Evolutionary conservation across 2,888 invertebrate genomes (phyloP), one percentile per base, ranked within the genome.

Genomic region (Copidosoma aretas): DNA sequence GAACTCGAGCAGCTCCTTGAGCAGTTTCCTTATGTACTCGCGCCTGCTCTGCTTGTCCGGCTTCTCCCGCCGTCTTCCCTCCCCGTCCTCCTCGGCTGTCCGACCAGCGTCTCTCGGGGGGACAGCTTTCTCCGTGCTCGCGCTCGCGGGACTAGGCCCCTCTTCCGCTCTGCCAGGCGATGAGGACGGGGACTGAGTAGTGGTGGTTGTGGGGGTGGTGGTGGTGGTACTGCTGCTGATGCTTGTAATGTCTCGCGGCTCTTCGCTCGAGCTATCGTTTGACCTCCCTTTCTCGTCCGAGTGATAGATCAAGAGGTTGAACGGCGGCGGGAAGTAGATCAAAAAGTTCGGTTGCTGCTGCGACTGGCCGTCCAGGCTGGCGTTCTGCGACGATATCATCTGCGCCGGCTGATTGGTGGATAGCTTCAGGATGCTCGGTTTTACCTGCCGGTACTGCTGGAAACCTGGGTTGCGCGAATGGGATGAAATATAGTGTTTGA

Each of bases 311-410:
- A 70, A 57, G 41, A 70, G 53, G 57, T 70, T 72, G 22, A 67
- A 41, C 2, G 72, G 72, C 12, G 69, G 65, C 10, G 72, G 72
- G 61, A 72, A 67, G 21, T 68, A 72, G 22, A 72, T 60, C 17
- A 72, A 22, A 21, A 70, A 63, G 25, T 67, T 67, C 46, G 70
- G 63, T 1, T n/a, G 12, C 43, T 17, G 43, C 12, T n/a, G 12
- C 43, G 1, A 12, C 12, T 46, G 43, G 43, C 17, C 32, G 32
- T 32, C 32, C n/a, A 24, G 39, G 10, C 49, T 15, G 51, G 21
- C 21, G 17, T 32, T 41, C 3, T 62, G 10, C 15, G 19, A 15
- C 3, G 52, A n/a, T 17, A 57, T 12, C 2, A 52, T 15, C 15
- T 25, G 46, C 4, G 61, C 46, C n/a, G 39, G 21, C 21, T 62